A percentile compares a stretch with the other conserved stretches of the same genome.
phyloP scores from a whole-genome alignment of 1,140 invertebrate genomes.

The Vollenhovia emeryi region DNA sequence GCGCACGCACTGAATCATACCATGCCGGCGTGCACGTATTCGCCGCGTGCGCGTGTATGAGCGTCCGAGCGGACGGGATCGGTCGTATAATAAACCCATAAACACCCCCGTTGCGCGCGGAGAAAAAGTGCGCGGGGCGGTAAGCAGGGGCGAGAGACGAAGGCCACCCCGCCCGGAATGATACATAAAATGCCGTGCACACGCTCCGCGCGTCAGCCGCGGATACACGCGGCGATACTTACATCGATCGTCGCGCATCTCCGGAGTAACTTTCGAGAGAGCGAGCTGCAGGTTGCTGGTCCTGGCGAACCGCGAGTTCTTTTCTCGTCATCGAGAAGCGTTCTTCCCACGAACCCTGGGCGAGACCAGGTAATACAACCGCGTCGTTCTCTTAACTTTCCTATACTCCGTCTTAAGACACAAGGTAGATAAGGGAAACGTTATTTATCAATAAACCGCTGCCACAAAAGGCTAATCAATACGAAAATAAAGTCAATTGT shows the following conservation, averaged over 20 bases:
- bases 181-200: constrained; percentile 79
- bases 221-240: constrained; percentile 44
- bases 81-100: constrained; percentile 85
- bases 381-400: neutral
- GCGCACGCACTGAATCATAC: constrained; percentile 45
- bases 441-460: neutral
- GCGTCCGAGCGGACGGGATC: constrained; percentile 74
- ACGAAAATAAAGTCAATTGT: neutral
- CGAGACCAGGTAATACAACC: neutral
- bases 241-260: constrained; percentile 42
- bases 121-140: constrained; percentile 45
- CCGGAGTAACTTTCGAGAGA: constrained; percentile 70
- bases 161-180: constrained; percentile 68
- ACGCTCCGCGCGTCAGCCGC: constrained; percentile 57
- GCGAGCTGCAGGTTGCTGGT: constrained; percentile 18
- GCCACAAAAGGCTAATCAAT: neutral
- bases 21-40: neutral
- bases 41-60: constrained; percentile 64
- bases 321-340: neutral
- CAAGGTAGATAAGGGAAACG: neutral
- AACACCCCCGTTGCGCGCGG: constrained; percentile 77
- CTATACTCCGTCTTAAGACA: neutral
- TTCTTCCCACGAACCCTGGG: neutral
- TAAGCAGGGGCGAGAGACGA: constrained; percentile 56
- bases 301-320: neutral